A percentile compares a stretch with the other conserved stretches of the same genome.
These are phyloP conservation scores for Labrus mixtus DNA, from an alignment of 2,113 vertebrate species.

Conservation along the genomic window DNA sequence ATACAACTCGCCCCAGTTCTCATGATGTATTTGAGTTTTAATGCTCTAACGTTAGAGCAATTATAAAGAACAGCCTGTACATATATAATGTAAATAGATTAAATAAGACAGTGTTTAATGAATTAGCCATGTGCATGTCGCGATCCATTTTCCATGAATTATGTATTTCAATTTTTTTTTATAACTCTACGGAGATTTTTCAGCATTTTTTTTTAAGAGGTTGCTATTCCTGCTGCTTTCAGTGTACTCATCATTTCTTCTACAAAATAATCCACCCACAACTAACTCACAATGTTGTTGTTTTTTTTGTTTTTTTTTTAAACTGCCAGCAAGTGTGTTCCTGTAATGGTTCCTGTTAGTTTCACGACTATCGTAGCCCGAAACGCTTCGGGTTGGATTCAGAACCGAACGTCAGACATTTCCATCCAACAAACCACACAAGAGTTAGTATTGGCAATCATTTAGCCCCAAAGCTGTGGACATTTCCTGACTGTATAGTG, in stretches of 20 bases:
- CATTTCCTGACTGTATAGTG: constrained; percentile 72
- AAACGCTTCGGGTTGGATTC: constrained; percentile 48
- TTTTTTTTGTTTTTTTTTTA: constrained; percentile 36
- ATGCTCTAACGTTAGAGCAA: constrained; percentile 75
- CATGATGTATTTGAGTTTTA: constrained; percentile 52
- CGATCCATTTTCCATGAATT: constrained; percentile 49
- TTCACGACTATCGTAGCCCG: constrained; percentile 64
- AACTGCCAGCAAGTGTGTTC: constrained; percentile 52
- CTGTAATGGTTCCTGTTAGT: constrained; percentile 68
- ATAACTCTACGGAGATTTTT: background rate
- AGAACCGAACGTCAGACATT: constrained; percentile 83
- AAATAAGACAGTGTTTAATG: constrained; percentile 77
- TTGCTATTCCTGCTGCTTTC: constrained; percentile 71
- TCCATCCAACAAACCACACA: constrained; percentile 69
- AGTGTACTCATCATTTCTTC: constrained; percentile 74
- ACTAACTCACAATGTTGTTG: constrained; percentile 10
- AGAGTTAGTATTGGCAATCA: constrained; percentile 50
- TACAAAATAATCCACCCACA: constrained; percentile 35
- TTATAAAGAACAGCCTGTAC: constrained; percentile 75
- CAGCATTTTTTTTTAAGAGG: constrained; percentile 48
- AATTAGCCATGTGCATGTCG: constrained; percentile 35
- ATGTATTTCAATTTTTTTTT: constrained; percentile 69
- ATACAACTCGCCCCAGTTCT: constrained; percentile 56
- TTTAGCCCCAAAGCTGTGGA: constrained; percentile 50
- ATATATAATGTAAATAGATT: constrained; percentile 82